Evolutionary conservation across 2,888 invertebrate species (phyloP).

Genomic region (Drosophila siamana): DNA sequence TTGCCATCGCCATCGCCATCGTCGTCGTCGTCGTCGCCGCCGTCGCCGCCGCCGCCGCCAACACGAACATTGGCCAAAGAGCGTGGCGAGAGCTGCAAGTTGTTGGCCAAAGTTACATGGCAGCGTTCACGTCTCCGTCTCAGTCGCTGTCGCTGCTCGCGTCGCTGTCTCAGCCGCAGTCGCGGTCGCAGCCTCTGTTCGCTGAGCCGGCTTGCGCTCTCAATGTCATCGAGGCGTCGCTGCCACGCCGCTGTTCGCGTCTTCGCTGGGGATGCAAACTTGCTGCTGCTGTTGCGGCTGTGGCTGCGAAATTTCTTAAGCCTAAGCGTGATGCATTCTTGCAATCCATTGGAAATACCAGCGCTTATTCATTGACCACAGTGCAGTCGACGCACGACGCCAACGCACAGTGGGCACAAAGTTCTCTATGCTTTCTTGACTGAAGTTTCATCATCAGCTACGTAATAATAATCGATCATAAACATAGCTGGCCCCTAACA

Average conservation of each 20-base stretch:
- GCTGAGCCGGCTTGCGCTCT: slow-evolving; percentile 11
- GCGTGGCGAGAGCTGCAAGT: slow-evolving; percentile 61
- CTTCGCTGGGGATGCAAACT: slow-evolving; percentile 5
- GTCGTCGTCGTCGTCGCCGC: slow-evolving; percentile 25
- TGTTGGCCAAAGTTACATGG: slow-evolving; percentile 72
- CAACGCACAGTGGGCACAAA: slow-evolving; percentile 24
- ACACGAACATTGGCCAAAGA: slow-evolving; percentile 71
- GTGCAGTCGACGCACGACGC: background rate
- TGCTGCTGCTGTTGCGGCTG: slow-evolving; percentile 44
- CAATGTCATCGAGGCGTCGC: slow-evolving; percentile 25
- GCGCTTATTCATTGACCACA: slow-evolving; percentile 59
- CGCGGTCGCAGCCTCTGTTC: slow-evolving; percentile 26
- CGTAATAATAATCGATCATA: too few species aligned
- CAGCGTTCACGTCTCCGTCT: slow-evolving; percentile 36
- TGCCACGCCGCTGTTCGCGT: slow-evolving; percentile 35
- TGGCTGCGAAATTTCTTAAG: slow-evolving; percentile 56
- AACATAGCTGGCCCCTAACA: too few species aligned
- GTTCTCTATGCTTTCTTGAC: background rate
- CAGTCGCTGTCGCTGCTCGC: slow-evolving; percentile 22
- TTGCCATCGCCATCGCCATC: slow-evolving; percentile 32
- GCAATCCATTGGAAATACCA: slow-evolving; percentile 60
- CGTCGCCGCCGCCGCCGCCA: slow-evolving; percentile 26
- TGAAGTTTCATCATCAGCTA: too few species aligned
- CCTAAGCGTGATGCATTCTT: slow-evolving; percentile 61
- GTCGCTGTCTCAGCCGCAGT: slow-evolving; percentile 13